A percentile compares a stretch with the other conserved stretches of the same genome.
Conservation (phyloP, 1,140 invertebrate species). For the Psix sp. region DNA sequence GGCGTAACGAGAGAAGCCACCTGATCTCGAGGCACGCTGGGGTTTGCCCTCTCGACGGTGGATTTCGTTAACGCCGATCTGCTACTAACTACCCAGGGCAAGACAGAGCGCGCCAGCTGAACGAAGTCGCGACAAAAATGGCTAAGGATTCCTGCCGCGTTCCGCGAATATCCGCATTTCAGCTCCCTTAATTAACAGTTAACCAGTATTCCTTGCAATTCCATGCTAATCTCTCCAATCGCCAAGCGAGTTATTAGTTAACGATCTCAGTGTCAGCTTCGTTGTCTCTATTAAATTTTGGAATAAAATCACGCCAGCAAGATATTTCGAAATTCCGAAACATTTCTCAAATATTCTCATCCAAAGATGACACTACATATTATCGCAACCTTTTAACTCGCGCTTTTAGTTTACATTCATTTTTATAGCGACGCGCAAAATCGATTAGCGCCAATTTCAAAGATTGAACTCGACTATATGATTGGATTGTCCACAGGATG, state of each 20-base stretch:
- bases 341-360: background rate
- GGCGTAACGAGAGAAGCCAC: constrained; percentile 55
- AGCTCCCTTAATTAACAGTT: constrained; percentile 51
- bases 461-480: background rate
- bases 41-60: constrained; percentile 14
- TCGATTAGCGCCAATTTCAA: no score
- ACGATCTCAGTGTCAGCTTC: no score
- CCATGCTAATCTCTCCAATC: background rate
- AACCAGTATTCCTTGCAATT: background rate
- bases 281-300: no score
- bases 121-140: constrained; percentile 54
- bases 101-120: constrained; percentile 2
- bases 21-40: constrained; percentile 61
- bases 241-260: no score
- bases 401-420: constrained; percentile 12
- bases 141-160: constrained; percentile 31
- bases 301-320: no score
- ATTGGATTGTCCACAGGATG: constrained; percentile 81
- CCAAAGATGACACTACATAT: no score
- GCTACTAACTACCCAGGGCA: constrained; percentile 16
- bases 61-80: constrained; percentile 37
- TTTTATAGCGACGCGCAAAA: no score
- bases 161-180: constrained; percentile 36
- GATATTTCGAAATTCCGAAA: background rate
- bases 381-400: no score